Percentiles rank a stretch among this genome's conserved stretches.
These are phyloP conservation scores for Cassiopea xamachana DNA, from an alignment of 30 jellyfish, hydroid and myxozoan genomes.

Conservation along the genomic window DNA sequence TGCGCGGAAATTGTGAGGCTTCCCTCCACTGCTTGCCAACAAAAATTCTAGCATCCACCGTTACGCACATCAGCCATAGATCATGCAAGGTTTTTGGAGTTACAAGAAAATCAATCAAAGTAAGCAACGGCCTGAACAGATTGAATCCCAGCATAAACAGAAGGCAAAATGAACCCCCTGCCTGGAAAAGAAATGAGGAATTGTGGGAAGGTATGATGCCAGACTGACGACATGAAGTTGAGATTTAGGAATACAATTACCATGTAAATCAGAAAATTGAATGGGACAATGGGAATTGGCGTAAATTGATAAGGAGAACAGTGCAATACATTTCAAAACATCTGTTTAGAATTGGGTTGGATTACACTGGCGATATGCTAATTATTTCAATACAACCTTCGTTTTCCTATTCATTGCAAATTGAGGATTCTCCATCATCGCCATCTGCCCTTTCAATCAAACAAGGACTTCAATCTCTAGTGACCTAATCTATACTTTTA, in stretches of 20 bases:
- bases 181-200: neutral
- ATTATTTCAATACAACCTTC: conserved; percentile 2
- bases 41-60: too few relatives aligned
- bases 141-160: neutral
- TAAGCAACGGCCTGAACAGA: neutral
- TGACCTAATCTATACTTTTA: neutral
- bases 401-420: neutral
- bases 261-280: conserved; percentile 37
- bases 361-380: conserved; percentile 44
- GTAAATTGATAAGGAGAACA: conserved; percentile 10
- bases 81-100: too few relatives aligned
- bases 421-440: conserved; percentile 4
- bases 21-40: too few relatives aligned
- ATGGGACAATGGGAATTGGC: conserved; percentile 13
- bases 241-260: conserved; percentile 54
- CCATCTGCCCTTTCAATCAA: conserved; percentile 3
- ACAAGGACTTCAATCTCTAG: neutral
- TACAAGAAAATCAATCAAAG: neutral
- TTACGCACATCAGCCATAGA: too few relatives aligned
- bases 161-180: conserved; percentile 22
- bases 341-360: conserved; percentile 17
- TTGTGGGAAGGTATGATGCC: conserved; percentile 48
- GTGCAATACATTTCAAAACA: conserved; percentile 1
- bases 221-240: conserved; percentile 18
- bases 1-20: too few relatives aligned